Conservation (phyloP, 1,140 invertebrate genomes). For the Mylabris phalerata region DNA sequence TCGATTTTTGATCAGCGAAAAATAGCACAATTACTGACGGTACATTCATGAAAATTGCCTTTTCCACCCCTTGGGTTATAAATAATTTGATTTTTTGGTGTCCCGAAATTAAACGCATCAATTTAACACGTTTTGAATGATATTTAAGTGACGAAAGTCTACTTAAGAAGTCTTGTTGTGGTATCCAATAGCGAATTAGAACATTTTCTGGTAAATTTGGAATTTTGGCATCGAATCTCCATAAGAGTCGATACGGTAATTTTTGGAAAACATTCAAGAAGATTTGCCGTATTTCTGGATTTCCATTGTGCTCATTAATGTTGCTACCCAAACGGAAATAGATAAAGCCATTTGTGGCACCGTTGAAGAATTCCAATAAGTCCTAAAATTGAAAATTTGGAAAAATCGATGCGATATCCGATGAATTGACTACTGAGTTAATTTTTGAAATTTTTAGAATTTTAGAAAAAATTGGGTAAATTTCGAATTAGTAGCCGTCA, state of each 20-base stretch:
- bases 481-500: too few relatives aligned
- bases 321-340: conserved; percentile 51
- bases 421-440: not conserved
- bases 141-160: conserved; percentile 9
- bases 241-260: conserved; percentile 41
- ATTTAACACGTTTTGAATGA: not conserved
- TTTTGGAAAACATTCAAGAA: conserved; percentile 34
- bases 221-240: conserved; percentile 42
- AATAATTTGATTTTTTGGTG: conserved; percentile 43
- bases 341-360: conserved; percentile 44
- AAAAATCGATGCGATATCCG: conserved; percentile 5
- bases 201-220: conserved; percentile 40
- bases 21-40: conserved; percentile 45
- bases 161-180: conserved; percentile 48
- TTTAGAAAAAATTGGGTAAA: not conserved
- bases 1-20: conserved; percentile 33
- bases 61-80: conserved; percentile 47
- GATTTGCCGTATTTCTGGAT: conserved; percentile 13
- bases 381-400: conserved; percentile 32
- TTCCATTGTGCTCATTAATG: conserved; percentile 34
- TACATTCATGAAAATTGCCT: conserved; percentile 44
- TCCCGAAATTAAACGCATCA: conserved; percentile 17
- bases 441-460: not conserved
- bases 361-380: conserved; percentile 41
- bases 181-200: conserved; percentile 44